Percentiles rank a stretch among this genome's conserved stretches.
Conservation (phyloP, 2,113 vertebrate species). For the Boulengeromyrus knoepffleri region DNA sequence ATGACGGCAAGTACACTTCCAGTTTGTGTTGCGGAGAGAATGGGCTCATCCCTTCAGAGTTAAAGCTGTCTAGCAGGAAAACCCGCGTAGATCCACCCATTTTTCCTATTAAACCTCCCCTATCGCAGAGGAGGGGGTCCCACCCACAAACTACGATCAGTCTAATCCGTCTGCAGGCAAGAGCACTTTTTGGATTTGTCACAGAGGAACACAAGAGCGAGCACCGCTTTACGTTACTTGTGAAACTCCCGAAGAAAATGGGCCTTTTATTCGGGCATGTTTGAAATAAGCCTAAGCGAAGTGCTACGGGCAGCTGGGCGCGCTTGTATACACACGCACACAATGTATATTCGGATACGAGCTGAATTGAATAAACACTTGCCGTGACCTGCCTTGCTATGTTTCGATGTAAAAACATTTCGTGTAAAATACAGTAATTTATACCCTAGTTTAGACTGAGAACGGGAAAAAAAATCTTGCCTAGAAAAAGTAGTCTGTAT, state of each 20-base stretch:
- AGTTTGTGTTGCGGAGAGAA: slow-evolving; percentile 48
- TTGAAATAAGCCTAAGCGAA: slow-evolving; percentile 29
- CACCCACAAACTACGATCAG: slow-evolving; percentile 56
- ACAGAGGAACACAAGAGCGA: slow-evolving; percentile 22
- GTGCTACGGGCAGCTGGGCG: slow-evolving; percentile 32
- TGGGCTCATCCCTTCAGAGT: slow-evolving; percentile 55
- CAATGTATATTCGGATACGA: slow-evolving; percentile 42
- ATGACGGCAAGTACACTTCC: slow-evolving; percentile 22
- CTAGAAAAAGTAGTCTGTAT: not conserved
- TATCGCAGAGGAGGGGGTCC: slow-evolving; percentile 54
- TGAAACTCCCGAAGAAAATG: slow-evolving; percentile 29
- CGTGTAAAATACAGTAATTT: slow-evolving; percentile 28
- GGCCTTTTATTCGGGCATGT: slow-evolving; percentile 44
- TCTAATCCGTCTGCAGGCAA: slow-evolving; percentile 36
- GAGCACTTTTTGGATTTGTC: slow-evolving; percentile 12
- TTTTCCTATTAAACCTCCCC: slow-evolving; percentile 60
- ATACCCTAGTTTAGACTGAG: not conserved
- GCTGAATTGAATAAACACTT: slow-evolving; percentile 55
- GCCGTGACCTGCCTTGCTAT: slow-evolving; percentile 32
- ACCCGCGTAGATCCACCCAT: slow-evolving; percentile 62
- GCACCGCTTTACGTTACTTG: slow-evolving; percentile 4
- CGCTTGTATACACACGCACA: slow-evolving; percentile 36
- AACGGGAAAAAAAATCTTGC: not conserved
- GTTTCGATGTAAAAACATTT: slow-evolving; percentile 3
- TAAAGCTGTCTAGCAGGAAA: slow-evolving; percentile 59